Evolutionary conservation across 2,113 vertebrate species (phyloP), one percentile per base, ranked within the genome.

Genomic region (Nymphicus hollandicus): DNA sequence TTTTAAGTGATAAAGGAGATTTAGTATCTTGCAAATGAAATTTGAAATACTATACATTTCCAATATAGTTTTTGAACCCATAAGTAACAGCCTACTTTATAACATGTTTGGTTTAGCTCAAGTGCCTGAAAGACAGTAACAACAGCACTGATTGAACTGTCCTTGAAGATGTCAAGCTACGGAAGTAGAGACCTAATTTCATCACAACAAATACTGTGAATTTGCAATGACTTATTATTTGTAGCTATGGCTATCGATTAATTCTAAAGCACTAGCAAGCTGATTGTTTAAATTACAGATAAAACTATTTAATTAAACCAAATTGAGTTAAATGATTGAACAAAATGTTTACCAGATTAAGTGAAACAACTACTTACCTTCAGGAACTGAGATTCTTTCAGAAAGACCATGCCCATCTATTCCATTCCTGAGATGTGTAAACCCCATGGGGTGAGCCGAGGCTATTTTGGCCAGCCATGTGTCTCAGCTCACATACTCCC

Each of bases 351-450:
- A 61, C 80, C 49, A 61, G 52, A 61, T 29, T 13, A 72, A 85
- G 56, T 17, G 22, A 89, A 91, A 73, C 25, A 41, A 27, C 41
- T 44, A 96, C 96, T 96, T 96, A 96, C 96, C 95, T 93, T 53
- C 56, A 44, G 28, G 20, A 50, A 78, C 33, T 27, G 72, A 37
- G 55, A 50, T 35, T 43, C 52, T 66, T 74, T 74, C 73, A 69
- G 80, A 73, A 63, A 90, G 46, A 44, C 35, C 77, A 19, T 50
- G 50, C 69, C 50, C 91, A 74, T 76, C 56, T 93, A 91, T 25
- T 86, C 55, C 60, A 33, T 69, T 91, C 71, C 49, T 1, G 15
- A 80, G 71, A 60, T 12, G 50, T 12, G 4, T 13, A 60, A 72
- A 22, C 8, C 60, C 52, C 31, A 14, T 0, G 0, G 63, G 28